Evolutionary conservation across 1,140 invertebrate genomes (phyloP).

Genomic region (Scaptomyza montana): DNA sequence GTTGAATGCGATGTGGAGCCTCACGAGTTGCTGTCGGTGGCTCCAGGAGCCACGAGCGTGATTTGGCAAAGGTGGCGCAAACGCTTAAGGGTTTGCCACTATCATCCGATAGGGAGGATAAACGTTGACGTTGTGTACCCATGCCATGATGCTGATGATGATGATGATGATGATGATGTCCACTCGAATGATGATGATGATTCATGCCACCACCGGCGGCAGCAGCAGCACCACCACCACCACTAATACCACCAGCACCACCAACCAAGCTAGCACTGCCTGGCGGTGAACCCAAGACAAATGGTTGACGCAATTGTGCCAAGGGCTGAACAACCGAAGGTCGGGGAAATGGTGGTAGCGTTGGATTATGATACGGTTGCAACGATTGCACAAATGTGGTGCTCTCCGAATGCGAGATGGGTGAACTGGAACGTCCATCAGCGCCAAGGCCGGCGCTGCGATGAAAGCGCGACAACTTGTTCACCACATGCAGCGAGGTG

Average conservation of each 20-base stretch:
- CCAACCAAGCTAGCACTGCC: constrained; percentile 35
- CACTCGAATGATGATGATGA: constrained; percentile 6
- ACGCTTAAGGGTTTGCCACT: constrained; percentile 88
- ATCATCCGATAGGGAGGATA: constrained; percentile 88
- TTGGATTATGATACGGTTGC: constrained; percentile 93
- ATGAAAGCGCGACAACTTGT: constrained; percentile 97
- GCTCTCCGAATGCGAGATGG: constrained; percentile 86
- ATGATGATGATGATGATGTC: constrained; percentile 2
- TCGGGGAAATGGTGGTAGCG: constrained; percentile 94
- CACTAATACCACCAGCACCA: constrained; percentile 12
- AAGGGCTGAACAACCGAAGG: constrained; percentile 91
- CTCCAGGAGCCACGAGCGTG: constrained; percentile 89
- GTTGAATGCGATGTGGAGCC: constrained; percentile 80
- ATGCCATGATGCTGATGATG: constrained; percentile 4
- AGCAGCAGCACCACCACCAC: constrained; percentile 8
- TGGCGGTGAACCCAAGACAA: constrained; percentile 84
- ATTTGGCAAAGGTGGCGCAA: constrained; percentile 90
- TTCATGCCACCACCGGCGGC: constrained; percentile 1
- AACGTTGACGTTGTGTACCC: constrained; percentile 85
- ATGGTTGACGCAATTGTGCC: constrained; percentile 93
- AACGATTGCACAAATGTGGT: constrained; percentile 78
- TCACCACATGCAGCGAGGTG: constrained; percentile 95
- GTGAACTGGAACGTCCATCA: constrained; percentile 90
- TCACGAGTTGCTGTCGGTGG: constrained; percentile 85
- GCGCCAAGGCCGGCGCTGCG: constrained; percentile 94